These are phyloP conservation scores for Pholis gunnellus DNA, from an alignment of 2,113 vertebrate species.

Conservation along the genomic window DNA sequence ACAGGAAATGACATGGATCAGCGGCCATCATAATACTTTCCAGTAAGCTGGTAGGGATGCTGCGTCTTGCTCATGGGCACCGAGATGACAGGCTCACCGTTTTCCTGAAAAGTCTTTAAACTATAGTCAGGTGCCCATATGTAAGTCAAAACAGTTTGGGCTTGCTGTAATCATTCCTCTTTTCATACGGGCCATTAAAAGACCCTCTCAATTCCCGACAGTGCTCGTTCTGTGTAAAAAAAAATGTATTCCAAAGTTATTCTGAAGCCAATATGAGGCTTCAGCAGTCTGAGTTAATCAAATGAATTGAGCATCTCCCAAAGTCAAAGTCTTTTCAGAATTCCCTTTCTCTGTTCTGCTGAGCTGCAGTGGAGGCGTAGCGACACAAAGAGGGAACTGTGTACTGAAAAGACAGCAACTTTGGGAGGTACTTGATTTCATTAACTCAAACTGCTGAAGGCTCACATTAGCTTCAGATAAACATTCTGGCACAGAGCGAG, in stretches of 20 bases:
- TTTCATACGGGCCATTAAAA: neutral
- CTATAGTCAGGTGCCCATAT: neutral
- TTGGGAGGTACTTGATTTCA: neutral
- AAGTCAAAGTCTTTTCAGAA: neutral
- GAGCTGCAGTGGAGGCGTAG: neutral
- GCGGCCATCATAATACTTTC: neutral
- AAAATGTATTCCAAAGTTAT: conserved; percentile 3
- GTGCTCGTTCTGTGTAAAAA: neutral
- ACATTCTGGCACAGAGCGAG: neutral
- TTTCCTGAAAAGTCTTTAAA: neutral
- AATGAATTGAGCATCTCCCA: neutral
- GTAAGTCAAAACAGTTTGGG: neutral
- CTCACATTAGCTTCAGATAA: neutral
- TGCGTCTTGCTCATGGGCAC: neutral
- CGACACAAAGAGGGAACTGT: neutral
- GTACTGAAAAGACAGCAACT: neutral
- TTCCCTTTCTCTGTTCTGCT: neutral
- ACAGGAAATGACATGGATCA: conserved; percentile 13
- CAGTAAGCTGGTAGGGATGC: neutral
- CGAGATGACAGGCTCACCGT: neutral
- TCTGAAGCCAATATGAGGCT: conserved; percentile 6
- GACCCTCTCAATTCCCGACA: neutral
- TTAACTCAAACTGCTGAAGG: neutral
- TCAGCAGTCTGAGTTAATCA: neutral
- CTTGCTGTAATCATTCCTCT: neutral